These are phyloP conservation scores for Centropus bengalensis DNA, from an alignment of 2,113 vertebrate species.

Conservation along the genomic window DNA sequence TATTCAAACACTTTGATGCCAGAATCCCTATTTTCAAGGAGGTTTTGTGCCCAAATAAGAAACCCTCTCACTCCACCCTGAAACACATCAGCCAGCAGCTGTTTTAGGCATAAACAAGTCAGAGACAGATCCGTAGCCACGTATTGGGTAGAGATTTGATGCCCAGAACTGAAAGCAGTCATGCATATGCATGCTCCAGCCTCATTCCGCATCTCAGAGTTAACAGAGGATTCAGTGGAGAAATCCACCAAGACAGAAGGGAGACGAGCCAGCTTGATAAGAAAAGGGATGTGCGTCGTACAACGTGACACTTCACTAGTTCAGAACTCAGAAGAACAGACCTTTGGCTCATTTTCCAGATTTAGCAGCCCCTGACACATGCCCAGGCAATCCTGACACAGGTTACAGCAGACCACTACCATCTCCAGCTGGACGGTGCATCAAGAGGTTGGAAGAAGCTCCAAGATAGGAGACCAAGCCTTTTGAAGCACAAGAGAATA, in stretches of 20 bases:
- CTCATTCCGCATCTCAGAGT: not conserved
- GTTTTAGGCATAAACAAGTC: not conserved
- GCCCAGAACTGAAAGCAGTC: not conserved
- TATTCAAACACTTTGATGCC: not conserved
- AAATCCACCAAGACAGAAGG: not conserved
- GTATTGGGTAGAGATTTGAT: not conserved
- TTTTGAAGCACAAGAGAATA: not conserved
- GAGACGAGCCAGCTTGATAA: not conserved
- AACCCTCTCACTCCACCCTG: not conserved
- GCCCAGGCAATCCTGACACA: not conserved
- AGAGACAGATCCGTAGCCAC: not conserved
- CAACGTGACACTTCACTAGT: not conserved
- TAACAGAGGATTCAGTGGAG: not conserved
- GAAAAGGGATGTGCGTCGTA: not conserved
- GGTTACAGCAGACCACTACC: not conserved
- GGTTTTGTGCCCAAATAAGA: not conserved
- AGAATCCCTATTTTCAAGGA: not conserved
- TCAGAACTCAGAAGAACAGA: not conserved
- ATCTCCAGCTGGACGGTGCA: not conserved
- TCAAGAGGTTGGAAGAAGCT: not conserved
- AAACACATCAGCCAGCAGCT: not conserved
- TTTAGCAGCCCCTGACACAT: not conserved
- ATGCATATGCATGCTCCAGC: not conserved
- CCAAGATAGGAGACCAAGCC: not conserved
- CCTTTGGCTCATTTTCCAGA: not conserved